Evolutionary conservation across 2,113 vertebrate species (phyloP).

Genomic region (Sula dactylatra): DNA sequence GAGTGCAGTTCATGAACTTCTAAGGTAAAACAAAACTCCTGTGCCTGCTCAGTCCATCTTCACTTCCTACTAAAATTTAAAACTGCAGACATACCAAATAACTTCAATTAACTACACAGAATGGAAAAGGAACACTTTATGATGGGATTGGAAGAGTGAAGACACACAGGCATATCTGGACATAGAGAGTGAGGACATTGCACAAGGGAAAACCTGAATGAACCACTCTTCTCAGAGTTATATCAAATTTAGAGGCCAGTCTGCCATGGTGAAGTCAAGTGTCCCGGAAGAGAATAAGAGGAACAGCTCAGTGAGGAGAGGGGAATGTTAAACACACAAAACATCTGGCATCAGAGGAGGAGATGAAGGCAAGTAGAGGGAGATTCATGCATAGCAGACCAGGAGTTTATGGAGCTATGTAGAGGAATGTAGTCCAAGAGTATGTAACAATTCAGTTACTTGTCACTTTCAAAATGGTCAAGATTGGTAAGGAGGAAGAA

Average conservation of each 20-base stretch:
- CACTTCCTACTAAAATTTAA: background rate
- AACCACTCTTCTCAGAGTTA: background rate
- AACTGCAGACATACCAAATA: background rate
- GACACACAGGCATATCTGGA: background rate
- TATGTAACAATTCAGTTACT: background rate
- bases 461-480: background rate
- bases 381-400: background rate
- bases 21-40: background rate
- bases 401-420: background rate
- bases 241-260: background rate
- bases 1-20: background rate
- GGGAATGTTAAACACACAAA: background rate
- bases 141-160: background rate
- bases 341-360: background rate
- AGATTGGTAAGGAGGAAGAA: background rate
- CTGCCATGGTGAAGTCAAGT: background rate
- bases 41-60: background rate
- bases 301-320: background rate
- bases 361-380: background rate
- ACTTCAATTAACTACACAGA: background rate
- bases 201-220: background rate
- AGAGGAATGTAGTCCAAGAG: background rate
- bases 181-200: background rate
- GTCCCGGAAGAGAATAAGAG: background rate
- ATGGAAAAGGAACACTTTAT: background rate